phyloP scores from a whole-genome alignment of 2,797 vertebrate genomes.

The Platyrinchus mystaceus region DNA sequence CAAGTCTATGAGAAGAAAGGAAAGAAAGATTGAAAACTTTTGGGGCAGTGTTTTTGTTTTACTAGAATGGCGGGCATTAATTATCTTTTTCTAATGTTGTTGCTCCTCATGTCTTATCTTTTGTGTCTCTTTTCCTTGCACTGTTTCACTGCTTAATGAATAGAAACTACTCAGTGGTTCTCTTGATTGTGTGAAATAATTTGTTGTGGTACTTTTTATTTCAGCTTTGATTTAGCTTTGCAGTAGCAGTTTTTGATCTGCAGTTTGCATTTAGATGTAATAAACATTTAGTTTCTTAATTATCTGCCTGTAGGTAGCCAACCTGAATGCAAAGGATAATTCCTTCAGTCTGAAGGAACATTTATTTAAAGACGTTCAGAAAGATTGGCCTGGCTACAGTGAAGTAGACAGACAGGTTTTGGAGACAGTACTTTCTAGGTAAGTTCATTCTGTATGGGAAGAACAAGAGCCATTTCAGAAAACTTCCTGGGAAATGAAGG shows the following conservation, averaged over 20 bases:
- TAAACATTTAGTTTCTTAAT: neutral
- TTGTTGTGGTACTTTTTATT: neutral
- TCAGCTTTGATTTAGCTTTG: neutral
- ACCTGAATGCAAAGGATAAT: slow-evolving; percentile 90
- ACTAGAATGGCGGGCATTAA: neutral
- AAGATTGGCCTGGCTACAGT: slow-evolving; percentile 90
- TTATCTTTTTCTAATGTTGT: neutral
- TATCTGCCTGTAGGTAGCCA: slow-evolving; percentile 82
- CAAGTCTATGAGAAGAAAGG: neutral
- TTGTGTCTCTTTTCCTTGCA: neutral
- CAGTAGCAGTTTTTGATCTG: neutral
- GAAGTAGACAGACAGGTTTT: slow-evolving; percentile 84
- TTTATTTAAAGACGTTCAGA: slow-evolving; percentile 87
- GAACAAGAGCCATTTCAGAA: neutral
- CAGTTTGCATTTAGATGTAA: neutral
- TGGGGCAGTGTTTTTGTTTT: neutral
- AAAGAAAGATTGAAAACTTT: neutral
- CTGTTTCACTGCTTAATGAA: neutral
- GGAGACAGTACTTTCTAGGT: slow-evolving; percentile 85
- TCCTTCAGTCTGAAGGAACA: slow-evolving; percentile 89
- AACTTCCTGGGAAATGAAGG: neutral
- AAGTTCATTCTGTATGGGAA: slow-evolving; percentile 37
- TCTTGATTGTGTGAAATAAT: neutral
- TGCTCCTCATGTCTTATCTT: neutral
- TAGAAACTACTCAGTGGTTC: neutral